Conservation (phyloP, 1,140 invertebrate species). For the Pseudomyrmex pallidus region DNA sequence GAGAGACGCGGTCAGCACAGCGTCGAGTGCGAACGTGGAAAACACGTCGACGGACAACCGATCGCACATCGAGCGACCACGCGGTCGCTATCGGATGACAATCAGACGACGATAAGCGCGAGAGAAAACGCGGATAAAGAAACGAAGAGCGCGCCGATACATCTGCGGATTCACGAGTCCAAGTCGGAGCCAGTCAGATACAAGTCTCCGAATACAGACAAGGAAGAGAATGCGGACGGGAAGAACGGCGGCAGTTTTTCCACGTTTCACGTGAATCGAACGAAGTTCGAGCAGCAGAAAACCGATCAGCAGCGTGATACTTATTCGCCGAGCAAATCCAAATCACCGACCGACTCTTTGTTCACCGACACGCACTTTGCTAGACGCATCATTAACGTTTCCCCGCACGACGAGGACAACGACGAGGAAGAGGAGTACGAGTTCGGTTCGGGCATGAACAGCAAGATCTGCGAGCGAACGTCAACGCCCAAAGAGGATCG, state of each 20-base stretch:
- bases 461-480: constrained; percentile 75
- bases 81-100: constrained; percentile 22
- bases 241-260: constrained; percentile 66
- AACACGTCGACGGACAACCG: constrained; percentile 7
- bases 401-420: constrained; percentile 73
- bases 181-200: constrained; percentile 41
- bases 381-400: constrained; percentile 73
- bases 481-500: constrained; percentile 69
- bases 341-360: constrained; percentile 60
- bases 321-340: constrained; percentile 58
- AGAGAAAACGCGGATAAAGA: constrained; percentile 6
- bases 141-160: constrained; percentile 49
- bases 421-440: constrained; percentile 79
- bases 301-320: constrained; percentile 53
- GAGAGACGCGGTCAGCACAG: constrained; percentile 67
- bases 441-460: constrained; percentile 77
- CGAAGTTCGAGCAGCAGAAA: constrained; percentile 72
- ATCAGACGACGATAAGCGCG: background rate
- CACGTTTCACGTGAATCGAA: constrained; percentile 70
- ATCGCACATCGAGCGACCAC: constrained; percentile 62
- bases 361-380: constrained; percentile 74
- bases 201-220: constrained; percentile 2
- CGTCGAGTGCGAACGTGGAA: constrained; percentile 18
- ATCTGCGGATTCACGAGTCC: constrained; percentile 47
- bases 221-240: constrained; percentile 1